phyloP scores from a whole-genome alignment of 1,140 invertebrate genomes.

The Bombus breviceps region DNA sequence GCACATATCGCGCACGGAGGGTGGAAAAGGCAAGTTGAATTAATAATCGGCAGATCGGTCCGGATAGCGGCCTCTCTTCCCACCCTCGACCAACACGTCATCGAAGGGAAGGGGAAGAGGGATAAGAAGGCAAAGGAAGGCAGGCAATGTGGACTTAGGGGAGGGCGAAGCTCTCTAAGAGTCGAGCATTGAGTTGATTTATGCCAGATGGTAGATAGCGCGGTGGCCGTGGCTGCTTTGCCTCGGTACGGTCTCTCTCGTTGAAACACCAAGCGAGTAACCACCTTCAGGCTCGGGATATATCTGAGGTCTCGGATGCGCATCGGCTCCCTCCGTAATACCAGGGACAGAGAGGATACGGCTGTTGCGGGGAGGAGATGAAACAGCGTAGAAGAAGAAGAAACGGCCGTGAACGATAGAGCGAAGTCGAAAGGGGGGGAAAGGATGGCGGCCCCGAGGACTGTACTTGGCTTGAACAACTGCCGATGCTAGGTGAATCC shows the following conservation, averaged over 20 bases:
- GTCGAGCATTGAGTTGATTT: conserved; percentile 79
- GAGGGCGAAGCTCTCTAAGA: conserved; percentile 72
- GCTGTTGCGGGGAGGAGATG: not conserved
- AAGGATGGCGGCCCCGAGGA: conserved; percentile 22
- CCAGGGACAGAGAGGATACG: conserved; percentile 40
- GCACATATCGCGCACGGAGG: conserved; percentile 5
- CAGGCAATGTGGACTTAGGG: conserved; percentile 73
- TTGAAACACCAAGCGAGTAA: conserved; percentile 50
- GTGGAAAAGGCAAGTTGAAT: conserved; percentile 72
- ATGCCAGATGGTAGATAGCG: conserved; percentile 79
- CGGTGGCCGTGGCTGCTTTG: conserved; percentile 69
- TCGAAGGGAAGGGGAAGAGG: conserved; percentile 45
- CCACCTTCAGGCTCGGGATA: conserved; percentile 66
- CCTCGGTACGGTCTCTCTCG: conserved; percentile 62
- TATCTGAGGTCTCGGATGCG: conserved; percentile 57
- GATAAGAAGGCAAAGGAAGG: conserved; percentile 63
- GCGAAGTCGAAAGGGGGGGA: conserved; percentile 23
- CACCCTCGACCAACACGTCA: conserved; percentile 52
- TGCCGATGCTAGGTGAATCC: conserved; percentile 45
- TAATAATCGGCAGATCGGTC: conserved; percentile 76
- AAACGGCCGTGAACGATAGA: conserved; percentile 37
- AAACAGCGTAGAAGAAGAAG: conserved; percentile 19
- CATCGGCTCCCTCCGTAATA: conserved; percentile 53
- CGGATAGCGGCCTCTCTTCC: conserved; percentile 63
- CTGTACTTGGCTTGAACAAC: conserved; percentile 39